phyloP scores from a whole-genome alignment of 2,113 vertebrate genomes.

The Cyanoliseus patagonus region DNA sequence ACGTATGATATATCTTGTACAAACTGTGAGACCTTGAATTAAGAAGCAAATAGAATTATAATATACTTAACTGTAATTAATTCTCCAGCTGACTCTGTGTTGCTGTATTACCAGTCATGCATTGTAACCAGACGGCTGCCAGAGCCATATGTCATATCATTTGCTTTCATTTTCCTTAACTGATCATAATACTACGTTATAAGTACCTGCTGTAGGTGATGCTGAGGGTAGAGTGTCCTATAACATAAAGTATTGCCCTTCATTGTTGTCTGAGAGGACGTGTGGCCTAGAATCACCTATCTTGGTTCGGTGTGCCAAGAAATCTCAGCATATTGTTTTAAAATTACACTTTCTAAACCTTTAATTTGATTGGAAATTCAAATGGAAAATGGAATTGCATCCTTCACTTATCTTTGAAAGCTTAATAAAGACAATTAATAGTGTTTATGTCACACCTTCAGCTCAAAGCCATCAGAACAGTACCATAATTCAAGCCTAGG shows the following conservation, averaged over 20 bases:
- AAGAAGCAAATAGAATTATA: background rate
- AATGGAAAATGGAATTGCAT: background rate
- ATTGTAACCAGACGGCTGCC: background rate
- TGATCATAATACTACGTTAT: slow-evolving; percentile 21
- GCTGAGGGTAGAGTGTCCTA: background rate
- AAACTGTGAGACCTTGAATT: slow-evolving; percentile 17
- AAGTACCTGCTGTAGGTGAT: slow-evolving; percentile 19
- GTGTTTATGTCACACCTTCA: background rate
- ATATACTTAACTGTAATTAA: background rate
- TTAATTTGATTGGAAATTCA: background rate
- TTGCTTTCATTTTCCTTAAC: slow-evolving; percentile 39
- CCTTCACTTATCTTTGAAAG: background rate
- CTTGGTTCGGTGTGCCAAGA: background rate
- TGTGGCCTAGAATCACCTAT: background rate
- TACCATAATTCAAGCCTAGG: background rate
- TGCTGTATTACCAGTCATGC: background rate
- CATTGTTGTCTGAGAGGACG: background rate
- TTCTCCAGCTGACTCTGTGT: background rate
- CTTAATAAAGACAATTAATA: background rate
- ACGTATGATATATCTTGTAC: background rate
- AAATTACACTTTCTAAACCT: background rate
- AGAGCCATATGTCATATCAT: slow-evolving; percentile 14
- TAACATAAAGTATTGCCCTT: background rate
- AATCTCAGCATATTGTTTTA: background rate
- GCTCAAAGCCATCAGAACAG: background rate